These are phyloP conservation scores for Macrosiphum euphorbiae DNA, from an alignment of 2,888 invertebrate genomes.

Conservation along the genomic window DNA sequence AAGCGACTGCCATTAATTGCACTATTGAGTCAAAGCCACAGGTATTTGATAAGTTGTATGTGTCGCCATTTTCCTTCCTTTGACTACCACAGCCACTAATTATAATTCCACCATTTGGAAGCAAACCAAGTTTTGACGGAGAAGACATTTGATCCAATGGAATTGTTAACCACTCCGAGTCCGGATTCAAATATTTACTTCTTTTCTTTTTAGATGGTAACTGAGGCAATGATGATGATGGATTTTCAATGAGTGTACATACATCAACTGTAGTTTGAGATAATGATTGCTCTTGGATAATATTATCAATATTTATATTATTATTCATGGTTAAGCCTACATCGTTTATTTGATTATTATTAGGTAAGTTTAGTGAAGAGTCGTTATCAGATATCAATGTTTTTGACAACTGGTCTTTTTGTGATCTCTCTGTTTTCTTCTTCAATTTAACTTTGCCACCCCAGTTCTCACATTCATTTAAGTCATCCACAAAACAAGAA, in stretches of 20 bases:
- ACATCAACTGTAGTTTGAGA: background rate
- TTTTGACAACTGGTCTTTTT: too few species aligned
- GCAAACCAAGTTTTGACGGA: background rate
- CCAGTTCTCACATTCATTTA: too few species aligned
- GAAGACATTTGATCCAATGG: background rate
- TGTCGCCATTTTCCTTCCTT: background rate
- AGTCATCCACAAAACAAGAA: too few species aligned
- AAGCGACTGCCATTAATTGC: too few species aligned
- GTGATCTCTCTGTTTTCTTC: too few species aligned
- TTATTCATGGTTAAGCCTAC: background rate
- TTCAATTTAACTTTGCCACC: too few species aligned
- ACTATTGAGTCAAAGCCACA: background rate
- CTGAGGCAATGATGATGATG: background rate
- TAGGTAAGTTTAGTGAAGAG: too few species aligned
- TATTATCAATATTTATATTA: background rate
- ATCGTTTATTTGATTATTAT: background rate
- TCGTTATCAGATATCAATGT: too few species aligned
- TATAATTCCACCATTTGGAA: conserved; percentile 15
- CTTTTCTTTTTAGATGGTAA: background rate
- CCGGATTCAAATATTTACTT: background rate
- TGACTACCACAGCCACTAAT: conserved; percentile 1
- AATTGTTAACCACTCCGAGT: background rate
- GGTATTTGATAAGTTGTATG: background rate
- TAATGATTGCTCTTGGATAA: background rate
- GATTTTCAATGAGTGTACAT: background rate